Conservation (phyloP, 2,113 vertebrate genomes). For the Gavia stellata region DNA sequence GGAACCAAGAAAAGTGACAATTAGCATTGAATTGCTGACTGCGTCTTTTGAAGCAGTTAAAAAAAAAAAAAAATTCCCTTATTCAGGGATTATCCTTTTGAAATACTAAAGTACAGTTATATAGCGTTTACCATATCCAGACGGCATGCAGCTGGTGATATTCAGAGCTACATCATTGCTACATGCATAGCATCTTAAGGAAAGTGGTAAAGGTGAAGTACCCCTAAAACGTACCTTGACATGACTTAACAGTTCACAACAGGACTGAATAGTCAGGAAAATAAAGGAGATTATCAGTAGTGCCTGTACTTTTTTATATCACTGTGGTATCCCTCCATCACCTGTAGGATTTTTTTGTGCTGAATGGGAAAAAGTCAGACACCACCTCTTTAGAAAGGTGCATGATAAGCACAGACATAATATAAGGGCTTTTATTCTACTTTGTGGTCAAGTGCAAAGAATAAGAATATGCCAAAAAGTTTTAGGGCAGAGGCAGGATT, state of each 20-base stretch:
- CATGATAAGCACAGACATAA: background rate
- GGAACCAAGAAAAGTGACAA: background rate
- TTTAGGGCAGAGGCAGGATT: background rate
- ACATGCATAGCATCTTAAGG: background rate
- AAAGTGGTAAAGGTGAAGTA: background rate
- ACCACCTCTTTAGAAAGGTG: background rate
- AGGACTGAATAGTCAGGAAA: background rate
- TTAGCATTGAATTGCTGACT: background rate
- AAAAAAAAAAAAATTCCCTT: background rate
- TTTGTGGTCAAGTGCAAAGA: background rate
- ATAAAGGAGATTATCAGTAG: background rate
- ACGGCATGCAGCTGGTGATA: background rate
- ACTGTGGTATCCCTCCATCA: background rate
- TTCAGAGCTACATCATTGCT: background rate
- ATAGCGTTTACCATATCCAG: background rate
- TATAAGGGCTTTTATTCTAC: background rate
- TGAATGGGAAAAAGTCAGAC: background rate
- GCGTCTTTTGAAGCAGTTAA: background rate
- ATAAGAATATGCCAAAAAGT: background rate
- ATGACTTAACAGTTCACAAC: background rate
- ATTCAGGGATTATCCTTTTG: background rate
- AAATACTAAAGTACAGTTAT: background rate
- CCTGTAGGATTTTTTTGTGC: background rate
- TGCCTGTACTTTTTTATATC: background rate
- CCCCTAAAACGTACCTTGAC: background rate